These are phyloP conservation scores for Chionoecetes opilio DNA, from an alignment of 1,140 invertebrate genomes.

Conservation along the genomic window DNA sequence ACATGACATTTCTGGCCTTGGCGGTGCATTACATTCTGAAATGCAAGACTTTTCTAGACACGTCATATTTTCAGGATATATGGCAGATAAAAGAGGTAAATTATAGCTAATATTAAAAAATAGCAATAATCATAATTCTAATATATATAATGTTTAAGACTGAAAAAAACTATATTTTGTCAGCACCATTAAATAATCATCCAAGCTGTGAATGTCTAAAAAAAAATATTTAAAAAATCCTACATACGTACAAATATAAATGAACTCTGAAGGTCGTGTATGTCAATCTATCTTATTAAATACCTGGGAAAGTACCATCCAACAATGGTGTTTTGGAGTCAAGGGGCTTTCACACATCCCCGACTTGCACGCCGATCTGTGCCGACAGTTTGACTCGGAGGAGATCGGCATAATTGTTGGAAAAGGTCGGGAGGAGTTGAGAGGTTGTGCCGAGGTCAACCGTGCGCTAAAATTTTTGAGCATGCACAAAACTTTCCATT, in stretches of 20 bases:
- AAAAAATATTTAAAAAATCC: background rate
- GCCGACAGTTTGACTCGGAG: too few relatives aligned
- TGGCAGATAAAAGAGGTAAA: background rate
- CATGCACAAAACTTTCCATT: too few relatives aligned
- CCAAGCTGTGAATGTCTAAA: conserved; percentile 15
- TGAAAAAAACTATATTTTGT: background rate
- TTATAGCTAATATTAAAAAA: background rate
- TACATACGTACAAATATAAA: background rate
- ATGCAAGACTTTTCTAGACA: background rate
- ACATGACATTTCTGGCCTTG: background rate
- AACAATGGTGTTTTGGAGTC: too few relatives aligned
- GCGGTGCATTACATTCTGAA: background rate
- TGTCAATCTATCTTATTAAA: background rate
- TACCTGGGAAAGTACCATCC: too few relatives aligned
- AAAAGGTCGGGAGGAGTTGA: too few relatives aligned
- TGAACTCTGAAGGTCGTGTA: background rate
- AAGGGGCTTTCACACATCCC: too few relatives aligned
- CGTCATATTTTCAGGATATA: background rate
- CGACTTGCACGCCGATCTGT: too few relatives aligned
- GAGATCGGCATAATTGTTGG: too few relatives aligned
- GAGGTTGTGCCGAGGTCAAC: too few relatives aligned
- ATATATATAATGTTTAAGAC: background rate
- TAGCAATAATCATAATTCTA: background rate
- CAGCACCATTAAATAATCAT: background rate
- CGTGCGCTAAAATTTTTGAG: too few relatives aligned